Evolutionary conservation across 2,888 invertebrate genomes (phyloP), one percentile per base, ranked within the genome.

Genomic region (Neria commutata): DNA sequence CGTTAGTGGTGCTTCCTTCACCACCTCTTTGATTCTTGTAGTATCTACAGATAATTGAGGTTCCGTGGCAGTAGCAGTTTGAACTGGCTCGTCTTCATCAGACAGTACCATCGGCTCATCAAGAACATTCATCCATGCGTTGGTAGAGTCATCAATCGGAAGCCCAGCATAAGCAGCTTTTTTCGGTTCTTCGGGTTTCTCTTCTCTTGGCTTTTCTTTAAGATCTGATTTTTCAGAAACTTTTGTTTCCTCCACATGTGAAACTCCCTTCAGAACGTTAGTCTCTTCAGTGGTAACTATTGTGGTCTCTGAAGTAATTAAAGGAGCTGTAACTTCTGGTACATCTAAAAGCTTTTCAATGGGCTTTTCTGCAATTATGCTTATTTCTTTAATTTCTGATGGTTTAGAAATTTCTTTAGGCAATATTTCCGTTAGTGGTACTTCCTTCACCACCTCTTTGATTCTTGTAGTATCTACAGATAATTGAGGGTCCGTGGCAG

Each of bases 31-130:
- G n/a, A n/a, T n/a, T n/a, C n/a, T n/a, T n/a, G n/a, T n/a, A n/a
- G n/a, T n/a, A n/a, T n/a, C n/a, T n/a, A n/a, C n/a, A n/a, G n/a
- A n/a, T n/a, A n/a, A n/a, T n/a, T n/a, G n/a, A n/a, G n/a, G n/a
- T n/a, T n/a, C n/a, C n/a, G n/a, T n/a, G n/a, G n/a, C n/a, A n/a
- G n/a, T n/a, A n/a, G n/a, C n/a, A 29, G 6, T 6, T 29, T 29
- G 6, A 16, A 25, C 48, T 25, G 14, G 16, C 16, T 48, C 16
- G 6, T 24, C 26, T 23, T 48, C 48, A 8, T 24, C 48, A 3
- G 75, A 71, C 53, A 79, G 68, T 10, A 65, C 62, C 58, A 75
- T 71, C 26, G 74, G 73, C 60, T 80, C 77, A 55, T 81, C 79
- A 17, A 75, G 47, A 42, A 73, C 68, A 55, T 69, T 54, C 69